Evolutionary conservation across 1,140 invertebrate genomes (phyloP).

Genomic region (Saccostrea glomerata): DNA sequence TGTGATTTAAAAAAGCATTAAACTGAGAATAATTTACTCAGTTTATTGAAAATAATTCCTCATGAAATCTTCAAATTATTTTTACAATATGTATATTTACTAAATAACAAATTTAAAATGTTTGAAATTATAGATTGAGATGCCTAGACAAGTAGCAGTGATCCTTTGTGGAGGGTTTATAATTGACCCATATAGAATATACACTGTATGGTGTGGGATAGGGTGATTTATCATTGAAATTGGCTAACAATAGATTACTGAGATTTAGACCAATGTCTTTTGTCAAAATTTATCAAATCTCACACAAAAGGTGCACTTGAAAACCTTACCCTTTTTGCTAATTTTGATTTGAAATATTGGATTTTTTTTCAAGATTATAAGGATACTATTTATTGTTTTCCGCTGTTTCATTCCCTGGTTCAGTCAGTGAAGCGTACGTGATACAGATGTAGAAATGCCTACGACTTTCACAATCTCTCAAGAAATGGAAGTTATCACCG

Average conservation of each 20-base stretch:
- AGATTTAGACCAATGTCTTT: conserved; percentile 36
- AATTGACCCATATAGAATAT: not conserved
- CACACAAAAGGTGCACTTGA: not conserved
- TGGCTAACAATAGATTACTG: conserved; percentile 17
- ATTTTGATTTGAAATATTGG: conserved; percentile 24
- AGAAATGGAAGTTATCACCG: conserved; percentile 18
- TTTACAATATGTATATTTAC: no score
- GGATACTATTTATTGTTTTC: not conserved
- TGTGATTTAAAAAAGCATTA: no score
- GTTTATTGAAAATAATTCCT: no score
- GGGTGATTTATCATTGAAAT: conserved; percentile 2
- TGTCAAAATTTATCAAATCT: conserved; percentile 35
- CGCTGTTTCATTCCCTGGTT: not conserved
- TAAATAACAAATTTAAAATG: no score
- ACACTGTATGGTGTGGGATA: not conserved
- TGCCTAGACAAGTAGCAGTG: not conserved
- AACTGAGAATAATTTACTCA: no score
- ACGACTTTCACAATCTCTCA: conserved; percentile 2
- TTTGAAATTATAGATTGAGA: not conserved
- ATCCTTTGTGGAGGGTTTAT: not conserved
- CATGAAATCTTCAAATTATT: no score
- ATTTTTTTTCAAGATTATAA: conserved; percentile 13
- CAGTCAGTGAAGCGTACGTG: not conserved
- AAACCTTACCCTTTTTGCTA: not conserved
- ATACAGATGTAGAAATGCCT: conserved; percentile 19